Percentiles rank a stretch among this genome's conserved stretches.
phyloP scores from a whole-genome alignment of 2,113 vertebrate species.

The Nothobranchius furzeri region DNA sequence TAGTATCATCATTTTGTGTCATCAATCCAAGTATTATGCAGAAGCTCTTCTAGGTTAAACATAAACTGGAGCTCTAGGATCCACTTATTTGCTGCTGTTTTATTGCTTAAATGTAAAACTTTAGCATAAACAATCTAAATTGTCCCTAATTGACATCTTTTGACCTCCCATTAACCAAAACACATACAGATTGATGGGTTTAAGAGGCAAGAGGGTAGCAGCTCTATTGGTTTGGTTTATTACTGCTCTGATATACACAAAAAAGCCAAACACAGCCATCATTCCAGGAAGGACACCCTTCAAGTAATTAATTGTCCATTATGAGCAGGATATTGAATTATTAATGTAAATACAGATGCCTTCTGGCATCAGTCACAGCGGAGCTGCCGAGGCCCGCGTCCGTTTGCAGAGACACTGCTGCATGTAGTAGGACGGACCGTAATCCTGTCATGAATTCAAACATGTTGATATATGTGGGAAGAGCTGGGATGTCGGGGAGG shows the following conservation, averaged over 20 bases:
- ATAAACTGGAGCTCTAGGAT: not conserved
- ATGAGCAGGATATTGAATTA: constrained; percentile 24
- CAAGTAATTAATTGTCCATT: constrained; percentile 11
- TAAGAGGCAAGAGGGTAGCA: not conserved
- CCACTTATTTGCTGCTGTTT: not conserved
- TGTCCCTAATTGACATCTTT: not conserved
- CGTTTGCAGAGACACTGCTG: constrained; percentile 1
- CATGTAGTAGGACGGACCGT: not conserved
- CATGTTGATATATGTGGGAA: constrained; percentile 1
- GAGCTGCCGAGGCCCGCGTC: constrained; percentile 7
- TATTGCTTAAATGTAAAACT: not conserved
- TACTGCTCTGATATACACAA: not conserved
- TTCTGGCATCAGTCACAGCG: not conserved
- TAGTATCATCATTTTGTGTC: too few relatives aligned
- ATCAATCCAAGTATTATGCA: not conserved
- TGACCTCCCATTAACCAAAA: not conserved
- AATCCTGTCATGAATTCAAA: not conserved
- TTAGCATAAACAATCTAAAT: constrained; percentile 13
- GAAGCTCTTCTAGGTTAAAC: not conserved
- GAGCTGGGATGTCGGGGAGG: constrained; percentile 7
- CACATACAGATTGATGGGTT: not conserved
- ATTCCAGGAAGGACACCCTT: not conserved
- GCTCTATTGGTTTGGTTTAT: constrained; percentile 18
- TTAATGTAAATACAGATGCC: constrained; percentile 7
- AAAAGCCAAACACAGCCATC: not conserved